Percentiles rank a stretch among this genome's conserved stretches.
phyloP scores from a whole-genome alignment of 2,797 vertebrate species.

The Kryptolebias ocellatus region DNA sequence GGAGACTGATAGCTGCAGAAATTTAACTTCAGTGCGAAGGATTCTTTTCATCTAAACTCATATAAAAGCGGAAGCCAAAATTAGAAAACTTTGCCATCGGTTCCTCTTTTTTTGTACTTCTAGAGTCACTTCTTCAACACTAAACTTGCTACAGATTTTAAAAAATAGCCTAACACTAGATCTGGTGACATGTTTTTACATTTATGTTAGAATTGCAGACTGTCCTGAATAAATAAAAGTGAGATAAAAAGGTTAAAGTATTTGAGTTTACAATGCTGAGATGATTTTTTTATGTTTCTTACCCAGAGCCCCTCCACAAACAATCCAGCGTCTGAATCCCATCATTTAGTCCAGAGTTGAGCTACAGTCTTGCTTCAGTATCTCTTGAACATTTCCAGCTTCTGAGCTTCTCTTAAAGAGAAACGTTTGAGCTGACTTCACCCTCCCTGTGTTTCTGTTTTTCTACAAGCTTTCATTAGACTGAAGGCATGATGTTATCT shows the following conservation, averaged over 20 bases:
- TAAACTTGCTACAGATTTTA: too few relatives aligned
- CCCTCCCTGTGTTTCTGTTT: not conserved
- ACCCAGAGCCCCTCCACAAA: slow-evolving; percentile 83
- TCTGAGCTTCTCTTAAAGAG: slow-evolving; percentile 8
- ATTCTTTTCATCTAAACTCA: not conserved
- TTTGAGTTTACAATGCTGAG: not conserved
- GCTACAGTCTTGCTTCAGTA: slow-evolving; percentile 13
- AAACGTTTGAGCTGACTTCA: slow-evolving; percentile 3
- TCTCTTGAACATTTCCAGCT: slow-evolving; percentile 18
- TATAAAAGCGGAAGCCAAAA: not conserved
- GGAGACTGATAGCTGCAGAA: not conserved
- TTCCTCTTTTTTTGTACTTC: not conserved
- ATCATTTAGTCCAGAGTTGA: slow-evolving; percentile 67
- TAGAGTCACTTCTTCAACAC: not conserved
- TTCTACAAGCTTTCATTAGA: slow-evolving; percentile 23
- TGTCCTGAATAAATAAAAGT: not conserved
- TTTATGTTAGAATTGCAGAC: too few relatives aligned
- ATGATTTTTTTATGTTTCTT: slow-evolving; percentile 54
- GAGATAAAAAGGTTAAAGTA: not conserved
- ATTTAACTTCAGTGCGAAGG: not conserved
- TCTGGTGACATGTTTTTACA: too few relatives aligned
- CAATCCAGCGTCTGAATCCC: slow-evolving; percentile 84
- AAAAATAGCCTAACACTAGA: too few relatives aligned
- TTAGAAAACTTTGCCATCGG: not conserved
- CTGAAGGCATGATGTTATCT: slow-evolving; percentile 71